Conservation (phyloP, 2,888 invertebrate genomes). For the Dolomedes plantarius region DNA sequence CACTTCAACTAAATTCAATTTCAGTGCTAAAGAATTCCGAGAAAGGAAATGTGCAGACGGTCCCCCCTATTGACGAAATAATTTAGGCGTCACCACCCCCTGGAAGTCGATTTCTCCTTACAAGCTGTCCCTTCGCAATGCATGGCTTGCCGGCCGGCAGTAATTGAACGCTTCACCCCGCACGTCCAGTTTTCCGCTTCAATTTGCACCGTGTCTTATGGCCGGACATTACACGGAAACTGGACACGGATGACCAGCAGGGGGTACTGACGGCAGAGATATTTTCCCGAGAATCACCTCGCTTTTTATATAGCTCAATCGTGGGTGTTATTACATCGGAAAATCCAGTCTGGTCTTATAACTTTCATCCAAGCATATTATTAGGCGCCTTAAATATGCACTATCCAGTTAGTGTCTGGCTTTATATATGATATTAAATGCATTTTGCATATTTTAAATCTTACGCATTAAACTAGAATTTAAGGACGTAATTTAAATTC, state of each 20-base stretch:
- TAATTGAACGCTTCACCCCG: conserved; percentile 43
- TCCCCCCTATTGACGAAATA: background rate
- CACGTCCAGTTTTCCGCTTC: conserved; percentile 32
- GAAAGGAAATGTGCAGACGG: background rate
- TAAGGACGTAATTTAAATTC: too few relatives aligned
- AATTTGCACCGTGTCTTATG: conserved; percentile 28
- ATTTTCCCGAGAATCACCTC: background rate
- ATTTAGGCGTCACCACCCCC: conserved; percentile 11
- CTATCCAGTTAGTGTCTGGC: background rate
- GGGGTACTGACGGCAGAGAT: background rate
- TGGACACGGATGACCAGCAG: conserved; percentile 27
- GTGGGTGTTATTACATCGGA: too few relatives aligned
- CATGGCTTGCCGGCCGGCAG: conserved; percentile 27
- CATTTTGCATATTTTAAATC: too few relatives aligned
- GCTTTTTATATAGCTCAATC: background rate
- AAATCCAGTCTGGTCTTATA: too few relatives aligned
- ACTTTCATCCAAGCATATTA: too few relatives aligned
- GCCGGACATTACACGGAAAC: conserved; percentile 30
- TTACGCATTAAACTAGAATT: too few relatives aligned
- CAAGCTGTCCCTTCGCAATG: conserved; percentile 21
- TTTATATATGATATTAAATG: too few relatives aligned
- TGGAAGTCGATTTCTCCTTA: background rate
- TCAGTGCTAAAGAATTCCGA: too few relatives aligned
- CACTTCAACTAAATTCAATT: too few relatives aligned
- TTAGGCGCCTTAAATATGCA: too few relatives aligned